A percentile compares a stretch with the other conserved stretches of the same genome.
Evolutionary conservation across 35 echinoderm and acorn worm species (phyloP).

Genomic region (Heliocidaris tuberculata): DNA sequence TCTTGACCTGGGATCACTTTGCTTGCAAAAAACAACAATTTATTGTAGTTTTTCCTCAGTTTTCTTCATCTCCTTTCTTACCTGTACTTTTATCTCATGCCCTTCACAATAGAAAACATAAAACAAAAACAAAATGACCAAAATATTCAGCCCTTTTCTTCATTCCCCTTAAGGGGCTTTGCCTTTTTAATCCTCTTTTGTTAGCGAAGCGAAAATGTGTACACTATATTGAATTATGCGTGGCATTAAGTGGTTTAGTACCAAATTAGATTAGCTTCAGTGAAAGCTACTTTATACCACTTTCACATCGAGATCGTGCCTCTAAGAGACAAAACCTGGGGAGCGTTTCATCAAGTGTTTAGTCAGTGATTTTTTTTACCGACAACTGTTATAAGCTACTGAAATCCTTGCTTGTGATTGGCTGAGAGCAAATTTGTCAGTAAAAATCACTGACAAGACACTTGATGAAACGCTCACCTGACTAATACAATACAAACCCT

Average conservation of each 20-base stretch:
- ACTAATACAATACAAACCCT: neutral
- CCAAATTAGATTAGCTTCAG: slow-evolving; percentile 52
- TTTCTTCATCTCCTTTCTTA: neutral
- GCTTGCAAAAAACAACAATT: neutral
- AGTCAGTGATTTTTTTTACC: too few species aligned
- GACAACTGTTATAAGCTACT: too few species aligned
- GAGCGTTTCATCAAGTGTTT: too few species aligned
- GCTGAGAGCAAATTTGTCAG: too few species aligned
- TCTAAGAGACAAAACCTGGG: neutral
- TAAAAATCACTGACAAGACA: too few species aligned
- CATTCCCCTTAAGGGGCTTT: neutral
- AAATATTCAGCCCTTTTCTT: neutral
- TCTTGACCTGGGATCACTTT: neutral
- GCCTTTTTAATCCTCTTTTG: slow-evolving; percentile 46
- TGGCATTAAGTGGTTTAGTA: slow-evolving; percentile 45
- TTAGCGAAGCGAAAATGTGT: slow-evolving; percentile 46
- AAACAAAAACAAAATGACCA: neutral
- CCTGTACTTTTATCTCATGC: slow-evolving; percentile 12
- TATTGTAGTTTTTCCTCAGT: neutral
- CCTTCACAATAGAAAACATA: neutral
- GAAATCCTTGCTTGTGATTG: too few species aligned
- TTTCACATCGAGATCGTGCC: neutral
- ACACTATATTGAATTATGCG: slow-evolving; percentile 51
- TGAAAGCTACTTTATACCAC: slow-evolving; percentile 10
- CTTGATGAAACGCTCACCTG: too few species aligned